These are phyloP conservation scores for Stegophylla sp. DNA, from an alignment of 2,888 invertebrate genomes.

Conservation along the genomic window DNA sequence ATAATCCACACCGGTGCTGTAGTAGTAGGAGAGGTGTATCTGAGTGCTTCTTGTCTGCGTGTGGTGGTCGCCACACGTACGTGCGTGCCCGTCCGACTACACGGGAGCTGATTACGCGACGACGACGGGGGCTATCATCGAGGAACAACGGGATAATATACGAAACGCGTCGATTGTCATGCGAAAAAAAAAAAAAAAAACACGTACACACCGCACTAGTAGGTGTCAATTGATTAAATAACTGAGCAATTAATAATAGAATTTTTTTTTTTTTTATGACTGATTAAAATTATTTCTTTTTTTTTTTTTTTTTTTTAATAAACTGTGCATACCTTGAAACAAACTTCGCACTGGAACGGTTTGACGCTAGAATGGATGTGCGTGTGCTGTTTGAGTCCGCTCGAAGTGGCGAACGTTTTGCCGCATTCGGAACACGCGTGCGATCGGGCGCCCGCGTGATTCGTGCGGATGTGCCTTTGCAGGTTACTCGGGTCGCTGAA, in stretches of 20 bases:
- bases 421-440: conserved; percentile 99
- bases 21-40: too few species aligned
- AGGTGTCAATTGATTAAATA: conserved; percentile 15
- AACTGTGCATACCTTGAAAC: conserved; percentile 83
- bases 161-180: background rate
- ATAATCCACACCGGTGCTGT: conserved; percentile 52
- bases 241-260: too few species aligned
- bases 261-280: too few species aligned
- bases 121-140: conserved; percentile 18
- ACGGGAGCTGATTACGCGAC: conserved; percentile 1
- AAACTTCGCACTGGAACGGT: conserved; percentile 95
- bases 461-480: conserved; percentile 93
- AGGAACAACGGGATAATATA: conserved; percentile 36
- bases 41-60: conserved; percentile 31
- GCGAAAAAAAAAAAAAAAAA: background rate
- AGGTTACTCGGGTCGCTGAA: conserved; percentile 96
- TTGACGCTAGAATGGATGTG: conserved; percentile 99
- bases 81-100: conserved; percentile 26
- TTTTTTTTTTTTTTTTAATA: too few species aligned
- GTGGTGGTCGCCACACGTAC: too few species aligned
- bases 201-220: background rate
- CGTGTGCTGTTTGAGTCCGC: conserved; percentile 97
- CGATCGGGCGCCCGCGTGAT: conserved; percentile 93
- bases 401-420: conserved; percentile 96
- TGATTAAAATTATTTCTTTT: too few species aligned